Percentiles rank a stretch among this genome's conserved stretches.
These are phyloP conservation scores for Eolophus roseicapilla DNA, from an alignment of 2,113 vertebrate species.

Conservation along the genomic window DNA sequence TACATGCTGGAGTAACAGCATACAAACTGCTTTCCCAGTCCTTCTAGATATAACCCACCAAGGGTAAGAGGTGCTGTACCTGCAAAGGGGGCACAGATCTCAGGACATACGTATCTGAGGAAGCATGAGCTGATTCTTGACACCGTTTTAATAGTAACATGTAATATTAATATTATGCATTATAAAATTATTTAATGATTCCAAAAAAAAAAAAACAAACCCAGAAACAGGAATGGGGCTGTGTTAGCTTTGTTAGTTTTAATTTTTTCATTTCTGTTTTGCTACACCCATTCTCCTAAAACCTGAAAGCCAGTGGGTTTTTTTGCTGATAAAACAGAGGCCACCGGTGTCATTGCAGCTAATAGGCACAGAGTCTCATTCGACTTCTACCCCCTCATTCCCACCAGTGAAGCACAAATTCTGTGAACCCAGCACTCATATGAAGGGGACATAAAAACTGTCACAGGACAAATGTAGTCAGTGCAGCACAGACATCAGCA, in stretches of 20 bases:
- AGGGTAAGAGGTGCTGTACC: neutral
- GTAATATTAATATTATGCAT: neutral
- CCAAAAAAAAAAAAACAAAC: neutral
- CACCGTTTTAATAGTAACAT: neutral
- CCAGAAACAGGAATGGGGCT: neutral
- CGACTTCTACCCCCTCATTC: neutral
- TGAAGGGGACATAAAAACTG: neutral
- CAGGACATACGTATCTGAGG: neutral
- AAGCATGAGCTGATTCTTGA: neutral
- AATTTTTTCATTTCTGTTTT: neutral
- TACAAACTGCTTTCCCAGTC: neutral
- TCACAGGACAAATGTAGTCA: accelerated
- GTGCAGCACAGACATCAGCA: neutral
- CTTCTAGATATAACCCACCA: neutral
- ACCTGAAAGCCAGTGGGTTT: accelerated
- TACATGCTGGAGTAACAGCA: neutral
- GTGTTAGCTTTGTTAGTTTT: neutral
- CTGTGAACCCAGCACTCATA: neutral
- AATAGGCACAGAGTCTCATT: neutral
- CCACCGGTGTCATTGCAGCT: accelerated
- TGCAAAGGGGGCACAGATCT: neutral
- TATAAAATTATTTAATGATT: neutral
- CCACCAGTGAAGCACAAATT: neutral
- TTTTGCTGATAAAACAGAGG: neutral
- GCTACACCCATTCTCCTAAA: neutral